These are phyloP conservation scores for Bombus confusus DNA, from an alignment of 1,140 invertebrate genomes.

Conservation along the genomic window DNA sequence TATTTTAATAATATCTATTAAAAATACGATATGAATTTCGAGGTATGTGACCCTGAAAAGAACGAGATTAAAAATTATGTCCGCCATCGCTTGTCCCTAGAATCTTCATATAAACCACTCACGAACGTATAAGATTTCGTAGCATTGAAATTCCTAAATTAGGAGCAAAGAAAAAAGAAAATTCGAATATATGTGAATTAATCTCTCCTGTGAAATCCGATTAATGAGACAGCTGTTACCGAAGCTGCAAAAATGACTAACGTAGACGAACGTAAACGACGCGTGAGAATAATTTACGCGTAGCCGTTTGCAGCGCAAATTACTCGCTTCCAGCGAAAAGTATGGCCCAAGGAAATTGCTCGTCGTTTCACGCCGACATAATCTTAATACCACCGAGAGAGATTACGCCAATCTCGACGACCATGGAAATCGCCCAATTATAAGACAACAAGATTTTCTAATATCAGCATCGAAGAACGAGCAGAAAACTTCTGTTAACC, in stretches of 20 bases:
- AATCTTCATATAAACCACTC: too few relatives aligned
- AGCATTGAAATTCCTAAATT: too few relatives aligned
- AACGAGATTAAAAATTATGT: too few relatives aligned
- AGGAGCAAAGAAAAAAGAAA: too few relatives aligned
- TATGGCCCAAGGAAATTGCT: slow-evolving; percentile 17
- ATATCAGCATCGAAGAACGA: background rate
- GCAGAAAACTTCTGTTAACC: background rate
- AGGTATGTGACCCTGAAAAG: too few relatives aligned
- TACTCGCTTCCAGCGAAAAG: slow-evolving; percentile 15
- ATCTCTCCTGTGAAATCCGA: too few relatives aligned
- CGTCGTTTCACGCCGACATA: background rate
- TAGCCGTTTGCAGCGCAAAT: background rate
- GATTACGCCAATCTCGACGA: background rate
- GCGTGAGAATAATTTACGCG: slow-evolving; percentile 36
- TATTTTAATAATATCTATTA: too few relatives aligned
- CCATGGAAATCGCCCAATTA: background rate
- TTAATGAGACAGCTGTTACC: background rate
- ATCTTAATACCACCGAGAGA: background rate
- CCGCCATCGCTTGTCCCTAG: too few relatives aligned
- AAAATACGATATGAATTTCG: too few relatives aligned
- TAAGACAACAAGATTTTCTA: background rate
- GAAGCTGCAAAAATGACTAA: slow-evolving; percentile 7
- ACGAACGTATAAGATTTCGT: too few relatives aligned
- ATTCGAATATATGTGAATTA: too few relatives aligned
- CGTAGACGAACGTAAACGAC: slow-evolving; percentile 14